Evolutionary conservation across 2,113 vertebrate genomes (phyloP), one percentile per base, ranked within the genome.

Genomic region (Clarias gariepinus): DNA sequence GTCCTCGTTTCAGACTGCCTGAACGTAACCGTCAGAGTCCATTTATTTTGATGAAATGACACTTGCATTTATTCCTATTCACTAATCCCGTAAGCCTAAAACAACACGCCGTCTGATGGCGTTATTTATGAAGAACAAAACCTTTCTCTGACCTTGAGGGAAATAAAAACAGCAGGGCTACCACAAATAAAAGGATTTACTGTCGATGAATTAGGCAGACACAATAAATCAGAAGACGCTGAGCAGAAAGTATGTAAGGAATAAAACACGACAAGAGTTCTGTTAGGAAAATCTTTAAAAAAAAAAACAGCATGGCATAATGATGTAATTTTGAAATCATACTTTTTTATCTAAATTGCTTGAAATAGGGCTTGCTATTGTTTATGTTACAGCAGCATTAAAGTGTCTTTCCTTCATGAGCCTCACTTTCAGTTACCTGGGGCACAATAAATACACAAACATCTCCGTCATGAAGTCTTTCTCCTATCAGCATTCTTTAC

Each of bases 41-140:
- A n/a, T 81, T 71, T 36, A 55, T 68, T 71, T 66, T 28, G 78
- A 73, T 81, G 55, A 71, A 86, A 73, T 55, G 12, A n/a, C 33
- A 63, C 58, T 81, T 7, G 5, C 36, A 18, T 76, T 61, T 82
- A 82, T 61, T 63, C 18, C 57, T 64, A 25, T 36, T 74, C 61
- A n/a, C 53, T 87, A 87, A 87, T 87, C 80, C 36, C 16, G 3
- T 63, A 87, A 63, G 36, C 78, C 71, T 30, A 33, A 25, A 57
- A 74, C 55, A 82, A 82, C 58, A 55, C 79, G 16, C 25, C 16
- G 36, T 47, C 68, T 23, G 36, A 11, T 33, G 57, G 4, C 36
- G 10, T 30, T 63, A 76, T 52, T 82, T 55, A 73, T 61, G 66
- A 82, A 74, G 33, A 23, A 33, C 16, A 6, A 81, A 81, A 21